Evolutionary conservation across 2,797 vertebrate species (phyloP).

Genomic region (Tadarida brasiliensis): DNA sequence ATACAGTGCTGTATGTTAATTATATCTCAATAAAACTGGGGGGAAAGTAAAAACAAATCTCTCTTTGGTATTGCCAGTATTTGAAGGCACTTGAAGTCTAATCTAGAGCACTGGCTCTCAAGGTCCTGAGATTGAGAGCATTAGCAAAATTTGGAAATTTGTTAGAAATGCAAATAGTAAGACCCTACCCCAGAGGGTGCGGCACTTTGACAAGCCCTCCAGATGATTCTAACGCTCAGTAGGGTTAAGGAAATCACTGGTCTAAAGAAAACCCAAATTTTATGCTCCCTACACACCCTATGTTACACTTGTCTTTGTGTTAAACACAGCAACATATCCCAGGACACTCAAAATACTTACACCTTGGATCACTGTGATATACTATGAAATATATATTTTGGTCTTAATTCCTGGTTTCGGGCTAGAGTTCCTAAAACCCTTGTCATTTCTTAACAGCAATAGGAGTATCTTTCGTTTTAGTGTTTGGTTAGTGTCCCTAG

Average conservation of each 20-base stretch:
- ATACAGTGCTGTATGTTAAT: neutral
- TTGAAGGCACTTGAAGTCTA: neutral
- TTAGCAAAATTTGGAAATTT: neutral
- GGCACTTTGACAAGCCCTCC: neutral
- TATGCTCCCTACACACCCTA: neutral
- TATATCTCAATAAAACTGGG: neutral
- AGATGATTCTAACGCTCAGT: neutral
- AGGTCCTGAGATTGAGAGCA: neutral
- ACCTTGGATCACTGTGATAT: neutral
- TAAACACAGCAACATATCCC: neutral
- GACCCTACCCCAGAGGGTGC: too few relatives aligned
- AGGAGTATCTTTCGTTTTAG: neutral
- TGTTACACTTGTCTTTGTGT: slow-evolving; percentile 26
- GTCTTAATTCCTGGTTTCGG: neutral
- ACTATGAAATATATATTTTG: neutral
- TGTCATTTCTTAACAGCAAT: neutral
- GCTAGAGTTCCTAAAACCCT: neutral
- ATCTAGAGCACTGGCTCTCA: neutral
- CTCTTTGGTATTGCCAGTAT: neutral
- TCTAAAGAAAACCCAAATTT: neutral
- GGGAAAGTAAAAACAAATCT: neutral
- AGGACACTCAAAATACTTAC: neutral
- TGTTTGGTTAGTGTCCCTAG: neutral
- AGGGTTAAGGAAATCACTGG: neutral
- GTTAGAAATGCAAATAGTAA: neutral